Base-by-base conservation (phyloP, 2,888 invertebrate genomes). In the Hydraecia micacea region DNA sequence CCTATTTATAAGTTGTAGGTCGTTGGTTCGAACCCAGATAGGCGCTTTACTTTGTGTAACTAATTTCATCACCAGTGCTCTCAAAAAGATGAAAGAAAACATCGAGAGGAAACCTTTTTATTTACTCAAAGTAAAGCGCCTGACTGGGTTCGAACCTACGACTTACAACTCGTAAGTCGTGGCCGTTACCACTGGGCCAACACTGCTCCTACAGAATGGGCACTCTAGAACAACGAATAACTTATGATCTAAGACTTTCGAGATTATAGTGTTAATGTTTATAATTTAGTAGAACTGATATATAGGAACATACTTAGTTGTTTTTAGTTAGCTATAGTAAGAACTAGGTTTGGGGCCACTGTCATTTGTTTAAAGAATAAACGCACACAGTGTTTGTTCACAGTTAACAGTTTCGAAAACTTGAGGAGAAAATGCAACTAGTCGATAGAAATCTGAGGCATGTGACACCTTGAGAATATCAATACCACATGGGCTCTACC, bases 361-460 rank as follows among this genome's bases (percentile, higher is more conserved):
- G 6, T 63, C 42, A 36, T 63, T 79, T 65, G 63, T 70, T 70
- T 77, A 28, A 70, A 9, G n/a, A 52, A 77, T 32, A 78, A 13
- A 49, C n/a, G 9, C 18, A 11, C 36, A 36, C 25, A 28, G 58
- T 69, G 39, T 49, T 68, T 39, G 36, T 63, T 32, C 46, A 42
- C 28, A 49, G 46, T 55, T 55, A 46, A n/a, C n/a, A 25, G 32
- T 66, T 73, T 84, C 60, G 42, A 73, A 71, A 79, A 79, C 49
- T 68, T 65, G n/a, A 42, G n/a, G 46, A 76, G 72, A 81, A 73
- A 81, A 76, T 81, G 32, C 32, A 81, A 81, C 72, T 70, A 72
- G 68, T 60, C 21, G 60, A 55, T 81, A 83, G 85, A 83, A 85
- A 83, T 81, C 69, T 42, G 49, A 62, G n/a, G 32, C 55, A 32